Evolutionary conservation across 1,140 invertebrate genomes (phyloP), one percentile per base, ranked within the genome.

Genomic region (Cylas formicarius): DNA sequence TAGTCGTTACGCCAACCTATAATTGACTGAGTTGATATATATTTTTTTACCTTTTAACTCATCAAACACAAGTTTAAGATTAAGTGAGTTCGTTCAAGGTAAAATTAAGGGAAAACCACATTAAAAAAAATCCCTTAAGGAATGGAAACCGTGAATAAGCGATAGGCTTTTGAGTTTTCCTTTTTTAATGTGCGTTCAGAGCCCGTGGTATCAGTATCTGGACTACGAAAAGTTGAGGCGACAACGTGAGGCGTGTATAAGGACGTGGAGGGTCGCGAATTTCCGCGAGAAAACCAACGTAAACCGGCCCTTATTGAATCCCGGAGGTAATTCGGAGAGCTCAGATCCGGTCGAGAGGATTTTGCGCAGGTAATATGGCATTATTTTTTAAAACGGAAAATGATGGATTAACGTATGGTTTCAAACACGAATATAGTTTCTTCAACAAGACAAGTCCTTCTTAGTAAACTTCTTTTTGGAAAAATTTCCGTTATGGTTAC

Each of bases 171-270:
- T n/a, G n/a, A n/a, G n/a, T n/a, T n/a, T n/a, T n/a, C 16, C n/a
- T 13, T 37, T 29, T 27, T 48, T 40, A n/a, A 35, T n/a, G n/a
- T n/a, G n/a, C n/a, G 48, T 57, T 32, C 44, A 72, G 60, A 56
- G 60, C 34, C 77, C 79, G 17, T 86, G 83, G 82, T 65, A 80
- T 5, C 81, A 86, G 56, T 83, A 75, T 54, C 55, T 85, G 0
- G 74, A 83, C 61, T 69, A 76, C 11, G 69, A 72, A 29, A 52
- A 66, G 13, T 61, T 84, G 8, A 68, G 73, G 24, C 61, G 69
- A 37, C 61, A 59, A 9, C 77, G 79, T 58, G 39, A 67, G 14
- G 64, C 67, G n/a, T 53, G 48, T 10, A 56, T 66, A 18, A 52
- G 55, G 41, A 53, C 53, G 2, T 66, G 63, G 63, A 49, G 68